A percentile compares a stretch with the other conserved stretches of the same genome.
Conservation (phyloP, 2,113 vertebrate genomes). For the Cichladusa arquata region DNA sequence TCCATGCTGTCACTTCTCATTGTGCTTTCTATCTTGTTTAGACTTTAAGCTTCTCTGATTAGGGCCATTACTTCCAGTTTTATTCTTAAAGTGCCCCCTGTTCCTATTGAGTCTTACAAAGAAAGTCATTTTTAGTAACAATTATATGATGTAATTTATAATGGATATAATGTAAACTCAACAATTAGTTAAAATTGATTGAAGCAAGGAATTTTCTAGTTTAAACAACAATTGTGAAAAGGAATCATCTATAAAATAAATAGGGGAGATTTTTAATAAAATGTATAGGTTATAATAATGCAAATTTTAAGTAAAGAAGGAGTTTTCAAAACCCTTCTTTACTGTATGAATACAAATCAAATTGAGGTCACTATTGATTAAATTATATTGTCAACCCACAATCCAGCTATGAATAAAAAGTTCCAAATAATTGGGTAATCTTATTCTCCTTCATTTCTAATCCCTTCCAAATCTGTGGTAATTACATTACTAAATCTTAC, state of each 20-base stretch:
- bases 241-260: background rate
- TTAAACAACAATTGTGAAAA: background rate
- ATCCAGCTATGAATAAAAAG: background rate
- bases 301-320: background rate
- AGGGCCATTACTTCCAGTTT: background rate
- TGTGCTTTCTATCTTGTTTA: background rate
- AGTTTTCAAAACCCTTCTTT: background rate
- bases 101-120: background rate
- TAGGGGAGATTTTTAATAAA: background rate
- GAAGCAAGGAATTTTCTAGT: background rate
- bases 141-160: background rate
- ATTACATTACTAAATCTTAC: background rate
- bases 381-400: background rate
- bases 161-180: background rate
- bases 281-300: rapidly evolving
- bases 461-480: background rate
- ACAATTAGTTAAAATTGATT: background rate
- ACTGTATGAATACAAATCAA: background rate
- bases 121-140: background rate
- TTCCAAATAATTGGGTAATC: background rate
- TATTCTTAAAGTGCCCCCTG: background rate
- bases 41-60: background rate
- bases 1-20: background rate
- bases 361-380: background rate
- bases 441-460: background rate